phyloP scores from a whole-genome alignment of 2,797 vertebrate species.

The Falco naumanni region DNA sequence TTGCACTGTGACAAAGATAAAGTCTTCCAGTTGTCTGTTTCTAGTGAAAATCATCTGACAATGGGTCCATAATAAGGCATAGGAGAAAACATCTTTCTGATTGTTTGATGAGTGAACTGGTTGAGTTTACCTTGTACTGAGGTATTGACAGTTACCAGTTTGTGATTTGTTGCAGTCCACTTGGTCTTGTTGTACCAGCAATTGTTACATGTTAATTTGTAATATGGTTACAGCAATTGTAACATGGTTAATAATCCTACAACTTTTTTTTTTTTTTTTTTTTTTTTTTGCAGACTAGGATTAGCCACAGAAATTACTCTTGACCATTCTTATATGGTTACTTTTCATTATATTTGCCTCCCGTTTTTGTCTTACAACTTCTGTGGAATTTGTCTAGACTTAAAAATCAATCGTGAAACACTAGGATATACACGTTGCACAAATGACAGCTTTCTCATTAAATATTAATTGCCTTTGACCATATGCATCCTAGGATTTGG shows the following conservation, averaged over 20 bases:
- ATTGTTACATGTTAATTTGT: not conserved
- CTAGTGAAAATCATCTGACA: constrained; percentile 20
- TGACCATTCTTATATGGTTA: not conserved
- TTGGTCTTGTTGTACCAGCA: not conserved
- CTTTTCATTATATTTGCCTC: not conserved
- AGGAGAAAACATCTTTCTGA: constrained; percentile 26
- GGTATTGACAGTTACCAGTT: not conserved
- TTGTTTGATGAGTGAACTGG: not conserved
- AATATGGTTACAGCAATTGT: no score
- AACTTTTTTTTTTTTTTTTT: not conserved
- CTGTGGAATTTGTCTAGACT: not conserved
- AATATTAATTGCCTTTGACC: not conserved
- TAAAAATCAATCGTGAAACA: not conserved
- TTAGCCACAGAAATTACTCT: not conserved
- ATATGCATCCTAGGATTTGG: not conserved
- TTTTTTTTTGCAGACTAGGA: not conserved
- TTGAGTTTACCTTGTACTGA: not conserved
- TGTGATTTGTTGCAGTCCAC: not conserved
- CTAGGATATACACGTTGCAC: not conserved
- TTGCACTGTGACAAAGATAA: constrained; percentile 51
- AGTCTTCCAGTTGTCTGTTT: not conserved
- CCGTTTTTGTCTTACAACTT: not conserved
- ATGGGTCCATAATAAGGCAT: constrained; percentile 10
- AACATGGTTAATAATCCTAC: not conserved
- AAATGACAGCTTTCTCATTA: not conserved